Percentiles rank a stretch among this genome's conserved stretches.
Evolutionary conservation across 2,797 vertebrate genomes (phyloP).

Genomic region (Lacerta agilis): DNA sequence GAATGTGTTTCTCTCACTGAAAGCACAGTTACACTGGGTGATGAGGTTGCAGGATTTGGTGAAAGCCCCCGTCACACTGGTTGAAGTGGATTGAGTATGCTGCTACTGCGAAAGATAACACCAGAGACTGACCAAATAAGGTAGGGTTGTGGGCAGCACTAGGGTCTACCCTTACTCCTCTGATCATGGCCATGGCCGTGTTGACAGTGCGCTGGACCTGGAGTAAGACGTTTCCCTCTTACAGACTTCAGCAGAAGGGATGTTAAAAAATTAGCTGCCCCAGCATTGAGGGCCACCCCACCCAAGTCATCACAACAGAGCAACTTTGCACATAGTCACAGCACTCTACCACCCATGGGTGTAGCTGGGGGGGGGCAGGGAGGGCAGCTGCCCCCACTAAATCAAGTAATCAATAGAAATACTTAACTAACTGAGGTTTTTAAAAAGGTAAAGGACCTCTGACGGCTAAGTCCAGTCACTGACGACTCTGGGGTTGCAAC

Average conservation of each 20-base stretch:
- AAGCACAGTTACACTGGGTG: rapidly evolving
- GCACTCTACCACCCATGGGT: neutral
- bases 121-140: neutral
- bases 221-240: neutral
- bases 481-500: too few species aligned
- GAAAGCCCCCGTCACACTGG: neutral
- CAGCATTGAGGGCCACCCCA: neutral
- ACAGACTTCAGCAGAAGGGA: neutral
- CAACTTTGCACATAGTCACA: neutral
- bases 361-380: too few species aligned
- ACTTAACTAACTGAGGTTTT: too few species aligned
- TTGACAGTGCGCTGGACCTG: neutral
- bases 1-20: constrained; percentile 7
- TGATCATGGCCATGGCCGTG: too few species aligned
- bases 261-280: neutral
- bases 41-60: neutral
- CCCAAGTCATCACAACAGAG: neutral
- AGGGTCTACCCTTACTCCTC: neutral
- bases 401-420: too few species aligned
- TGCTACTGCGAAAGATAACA: neutral
- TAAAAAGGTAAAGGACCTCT: too few species aligned
- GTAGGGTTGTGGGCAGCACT: neutral
- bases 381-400: too few species aligned
- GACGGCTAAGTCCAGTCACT: too few species aligned
- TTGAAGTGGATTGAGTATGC: neutral